A percentile compares a stretch with the other conserved stretches of the same genome.
phyloP scores from a whole-genome alignment of 2,797 vertebrate species.

The Emydoidea blandingii region DNA sequence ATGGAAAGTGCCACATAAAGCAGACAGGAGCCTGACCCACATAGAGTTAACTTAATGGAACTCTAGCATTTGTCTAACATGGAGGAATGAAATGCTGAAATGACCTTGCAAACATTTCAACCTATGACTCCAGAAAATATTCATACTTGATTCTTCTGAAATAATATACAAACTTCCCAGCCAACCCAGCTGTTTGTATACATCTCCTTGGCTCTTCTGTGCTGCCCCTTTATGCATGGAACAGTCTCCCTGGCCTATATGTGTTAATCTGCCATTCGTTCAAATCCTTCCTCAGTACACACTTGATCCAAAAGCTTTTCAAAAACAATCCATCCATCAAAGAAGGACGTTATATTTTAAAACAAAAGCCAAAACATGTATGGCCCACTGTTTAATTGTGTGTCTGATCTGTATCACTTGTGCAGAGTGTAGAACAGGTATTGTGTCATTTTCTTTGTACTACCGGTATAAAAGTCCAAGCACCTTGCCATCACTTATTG shows the following conservation, averaged over 20 bases:
- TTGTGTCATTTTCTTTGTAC: neutral
- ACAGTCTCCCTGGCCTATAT: neutral
- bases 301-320: neutral
- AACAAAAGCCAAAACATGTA: neutral
- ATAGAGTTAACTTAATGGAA: neutral
- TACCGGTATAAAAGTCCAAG: neutral
- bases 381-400: neutral
- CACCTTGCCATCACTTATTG: neutral
- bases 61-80: neutral
- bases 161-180: neutral
- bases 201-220: neutral
- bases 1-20: neutral
- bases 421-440: neutral
- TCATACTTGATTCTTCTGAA: neutral
- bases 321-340: neutral
- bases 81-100: neutral
- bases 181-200: neutral
- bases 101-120: neutral
- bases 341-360: neutral
- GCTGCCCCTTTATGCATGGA: neutral
- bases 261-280: neutral
- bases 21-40: neutral
- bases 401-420: neutral
- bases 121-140: neutral
- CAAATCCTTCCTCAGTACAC: neutral